These are phyloP conservation scores for Trachops cirrhosus DNA, from an alignment of 2,797 vertebrate genomes.

Conservation along the genomic window DNA sequence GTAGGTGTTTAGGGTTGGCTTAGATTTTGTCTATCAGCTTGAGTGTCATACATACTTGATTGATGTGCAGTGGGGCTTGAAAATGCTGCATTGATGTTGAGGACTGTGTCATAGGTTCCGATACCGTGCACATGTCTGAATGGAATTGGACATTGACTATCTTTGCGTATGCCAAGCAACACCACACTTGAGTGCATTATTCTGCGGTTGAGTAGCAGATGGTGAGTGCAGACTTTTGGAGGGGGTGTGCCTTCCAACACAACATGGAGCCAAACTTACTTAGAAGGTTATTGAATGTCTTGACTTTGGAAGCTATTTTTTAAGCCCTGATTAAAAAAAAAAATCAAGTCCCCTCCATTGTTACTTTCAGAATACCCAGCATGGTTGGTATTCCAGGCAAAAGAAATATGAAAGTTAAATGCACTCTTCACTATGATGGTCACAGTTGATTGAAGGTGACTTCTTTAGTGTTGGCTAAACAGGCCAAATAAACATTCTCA, in stretches of 20 bases:
- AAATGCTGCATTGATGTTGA: constrained; percentile 71
- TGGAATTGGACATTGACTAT: constrained; percentile 74
- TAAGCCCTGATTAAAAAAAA: constrained; percentile 67
- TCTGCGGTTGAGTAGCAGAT: constrained; percentile 74
- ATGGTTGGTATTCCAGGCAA: constrained; percentile 59
- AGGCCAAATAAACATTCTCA: constrained; percentile 43
- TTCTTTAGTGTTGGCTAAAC: constrained; percentile 42
- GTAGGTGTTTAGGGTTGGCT: constrained; percentile 72
- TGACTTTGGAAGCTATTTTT: constrained; percentile 81
- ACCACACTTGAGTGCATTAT: constrained; percentile 73
- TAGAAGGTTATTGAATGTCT: constrained; percentile 79
- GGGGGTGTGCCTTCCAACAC: constrained; percentile 72
- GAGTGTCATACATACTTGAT: constrained; percentile 73
- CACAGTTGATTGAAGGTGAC: constrained; percentile 32
- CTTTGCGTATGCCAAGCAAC: constrained; percentile 73
- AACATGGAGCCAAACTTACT: constrained; percentile 77
- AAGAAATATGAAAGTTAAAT: constrained; percentile 54
- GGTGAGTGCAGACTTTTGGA: constrained; percentile 75
- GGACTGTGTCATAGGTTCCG: constrained; percentile 76
- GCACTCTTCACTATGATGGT: neutral
- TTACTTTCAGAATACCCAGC: constrained; percentile 74
- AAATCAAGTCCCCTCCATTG: constrained; percentile 67
- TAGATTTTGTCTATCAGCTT: constrained; percentile 73
- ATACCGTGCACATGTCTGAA: constrained; percentile 75
- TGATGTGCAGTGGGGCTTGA: constrained; percentile 69